Evolutionary conservation across 2,797 vertebrate genomes (phyloP), one percentile per base, ranked within the genome.

Genomic region (Anguilla megastoma): DNA sequence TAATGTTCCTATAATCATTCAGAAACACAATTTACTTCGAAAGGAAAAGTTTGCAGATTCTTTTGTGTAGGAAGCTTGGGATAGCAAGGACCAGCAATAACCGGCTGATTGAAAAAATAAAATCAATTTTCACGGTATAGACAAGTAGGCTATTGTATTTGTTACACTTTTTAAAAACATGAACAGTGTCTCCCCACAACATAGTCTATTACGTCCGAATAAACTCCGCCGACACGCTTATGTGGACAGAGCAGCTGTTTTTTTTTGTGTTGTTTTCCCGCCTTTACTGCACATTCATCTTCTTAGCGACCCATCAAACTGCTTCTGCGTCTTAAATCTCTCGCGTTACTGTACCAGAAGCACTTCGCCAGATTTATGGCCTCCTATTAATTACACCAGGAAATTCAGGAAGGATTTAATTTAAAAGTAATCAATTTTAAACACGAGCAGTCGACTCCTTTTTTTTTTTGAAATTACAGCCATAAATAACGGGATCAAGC

Each of bases 351-450:
- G 54, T 91, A 87, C 82, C 92, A 66, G 89, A 91, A 93, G 90
- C 48, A 86, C 33, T 90, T 93, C 56, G 16, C 82, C 94, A 92
- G 91, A 95, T 91, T 94, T 94, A 91, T 90, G 33, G 50, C 89
- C 93, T 93, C 92, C 36, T 93, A 90, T 91, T 93, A 93, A 94
- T 94, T 94, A 91, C 54, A 89, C 66, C 91, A 85, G 93, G 90
- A 93, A 94, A 85, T 95, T 91, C 92, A 12, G 63, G 79, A 66
- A 87, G 91, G 85, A 91, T 85, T 85, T 94, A 87, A 24, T 91
- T 80, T 33, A 90, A 92, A 90, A 92, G 86, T 91, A 94, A 94
- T 90, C 91, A 93, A 90, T 92, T 92, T 88, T 88, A 41, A 92
- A 92, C 80, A 89, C 30, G 33, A 85, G 92, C 74, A 93, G 86